These are phyloP conservation scores for Yponomeuta malinellus DNA, from an alignment of 2,888 invertebrate genomes.

Conservation along the genomic window DNA sequence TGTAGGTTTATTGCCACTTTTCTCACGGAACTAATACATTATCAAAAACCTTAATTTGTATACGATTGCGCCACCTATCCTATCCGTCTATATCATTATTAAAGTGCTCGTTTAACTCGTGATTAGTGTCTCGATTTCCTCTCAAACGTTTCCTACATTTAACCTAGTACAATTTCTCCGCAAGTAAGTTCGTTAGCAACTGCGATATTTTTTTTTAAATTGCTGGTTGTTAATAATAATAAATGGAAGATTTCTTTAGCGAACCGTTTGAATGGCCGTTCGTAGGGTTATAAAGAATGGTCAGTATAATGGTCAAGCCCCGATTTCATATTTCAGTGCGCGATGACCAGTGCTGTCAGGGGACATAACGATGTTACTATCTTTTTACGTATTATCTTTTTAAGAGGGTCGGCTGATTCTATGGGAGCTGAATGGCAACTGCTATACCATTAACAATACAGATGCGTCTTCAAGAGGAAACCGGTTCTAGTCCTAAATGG, in stretches of 20 bases:
- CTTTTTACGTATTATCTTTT: conserved; percentile 65
- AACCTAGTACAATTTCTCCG: conserved; percentile 4
- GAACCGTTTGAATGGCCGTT: conserved; percentile 47
- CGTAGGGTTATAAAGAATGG: conserved; percentile 52
- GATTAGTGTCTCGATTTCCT: conserved; percentile 11
- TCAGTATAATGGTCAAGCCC: conserved; percentile 65
- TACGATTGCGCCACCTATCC: conserved; percentile 67
- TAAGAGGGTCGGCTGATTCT: conserved; percentile 63
- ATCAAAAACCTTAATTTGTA: conserved; percentile 68
- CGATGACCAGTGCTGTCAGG: conserved; percentile 50
- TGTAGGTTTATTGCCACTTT: conserved; percentile 75
- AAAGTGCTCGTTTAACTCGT: conserved; percentile 41
- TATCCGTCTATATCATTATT: conserved; percentile 53
- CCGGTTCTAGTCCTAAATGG: conserved; percentile 72
- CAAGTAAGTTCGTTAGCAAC: conserved; percentile 38
- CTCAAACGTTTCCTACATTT: conserved; percentile 6
- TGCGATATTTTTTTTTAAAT: conserved; percentile 30
- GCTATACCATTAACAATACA: conserved; percentile 65
- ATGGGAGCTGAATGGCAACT: conserved; percentile 67
- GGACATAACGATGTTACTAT: conserved; percentile 60
- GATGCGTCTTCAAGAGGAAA: conserved; percentile 67
- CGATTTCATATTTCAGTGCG: conserved; percentile 54
- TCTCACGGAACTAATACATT: conserved; percentile 74
- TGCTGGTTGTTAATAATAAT: conserved; percentile 6
- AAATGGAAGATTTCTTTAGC: conserved; percentile 34